Percentiles rank a stretch among this genome's conserved stretches.
These are phyloP conservation scores for Charina bottae DNA, from an alignment of 2,113 vertebrate genomes.

Conservation along the genomic window DNA sequence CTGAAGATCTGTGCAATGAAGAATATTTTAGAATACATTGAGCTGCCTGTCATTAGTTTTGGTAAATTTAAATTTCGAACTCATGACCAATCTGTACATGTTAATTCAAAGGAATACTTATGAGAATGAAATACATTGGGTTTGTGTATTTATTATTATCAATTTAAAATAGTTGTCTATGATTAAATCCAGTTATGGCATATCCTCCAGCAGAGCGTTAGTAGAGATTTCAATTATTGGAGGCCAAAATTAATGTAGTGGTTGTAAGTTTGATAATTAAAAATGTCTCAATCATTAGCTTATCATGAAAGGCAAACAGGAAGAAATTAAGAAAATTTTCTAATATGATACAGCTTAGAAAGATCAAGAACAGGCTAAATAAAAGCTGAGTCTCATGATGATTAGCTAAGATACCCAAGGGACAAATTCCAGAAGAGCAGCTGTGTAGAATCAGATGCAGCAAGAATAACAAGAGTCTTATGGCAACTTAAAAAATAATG, in stretches of 20 bases:
- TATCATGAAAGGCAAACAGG: slow-evolving; percentile 43
- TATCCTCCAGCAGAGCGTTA: slow-evolving; percentile 49
- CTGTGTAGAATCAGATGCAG: background rate
- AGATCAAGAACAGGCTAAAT: background rate
- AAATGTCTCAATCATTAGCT: slow-evolving; percentile 62
- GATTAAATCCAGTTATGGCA: slow-evolving; percentile 42
- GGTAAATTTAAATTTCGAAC: slow-evolving; percentile 35
- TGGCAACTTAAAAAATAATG: background rate
- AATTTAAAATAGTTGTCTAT: slow-evolving; percentile 42
- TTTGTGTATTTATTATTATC: slow-evolving; percentile 14
- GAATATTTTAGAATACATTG: slow-evolving; percentile 1
- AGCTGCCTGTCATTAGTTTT: background rate
- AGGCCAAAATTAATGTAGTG: slow-evolving; percentile 50
- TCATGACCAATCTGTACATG: background rate
- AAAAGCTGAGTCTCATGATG: background rate
- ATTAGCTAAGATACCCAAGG: background rate
- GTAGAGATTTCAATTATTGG: slow-evolving; percentile 45
- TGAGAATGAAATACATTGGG: slow-evolving; percentile 23
- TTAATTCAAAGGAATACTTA: background rate
- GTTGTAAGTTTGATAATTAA: slow-evolving; percentile 48
- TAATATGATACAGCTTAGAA: background rate
- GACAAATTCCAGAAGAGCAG: background rate
- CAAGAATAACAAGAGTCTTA: background rate
- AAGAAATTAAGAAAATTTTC: slow-evolving; percentile 24
- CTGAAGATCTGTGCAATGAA: slow-evolving; percentile 1